Evolutionary conservation across 2,888 invertebrate genomes (phyloP).

Genomic region (Drosophila borborema): DNA sequence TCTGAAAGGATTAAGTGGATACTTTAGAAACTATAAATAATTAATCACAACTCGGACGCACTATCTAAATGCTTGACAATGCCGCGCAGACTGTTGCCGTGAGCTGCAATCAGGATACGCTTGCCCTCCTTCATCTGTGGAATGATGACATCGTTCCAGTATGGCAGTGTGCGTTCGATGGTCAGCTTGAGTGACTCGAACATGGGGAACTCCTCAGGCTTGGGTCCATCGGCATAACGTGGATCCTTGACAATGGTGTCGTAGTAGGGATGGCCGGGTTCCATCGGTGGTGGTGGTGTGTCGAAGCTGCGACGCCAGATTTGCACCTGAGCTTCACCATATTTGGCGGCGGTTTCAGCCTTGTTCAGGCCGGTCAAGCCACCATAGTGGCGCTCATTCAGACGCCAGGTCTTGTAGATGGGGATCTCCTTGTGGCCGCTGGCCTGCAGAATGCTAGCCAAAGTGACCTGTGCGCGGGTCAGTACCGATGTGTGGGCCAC

Average conservation of each 20-base stretch:
- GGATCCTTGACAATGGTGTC: slow-evolving; percentile 91
- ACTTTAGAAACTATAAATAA: not conserved
- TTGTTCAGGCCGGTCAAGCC: slow-evolving; percentile 95
- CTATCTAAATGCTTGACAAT: slow-evolving; percentile 95
- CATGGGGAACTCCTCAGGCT: slow-evolving; percentile 92
- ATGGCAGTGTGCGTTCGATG: slow-evolving; percentile 93
- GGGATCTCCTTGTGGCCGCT: slow-evolving; percentile 90
- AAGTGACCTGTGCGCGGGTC: slow-evolving; percentile 92
- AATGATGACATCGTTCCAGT: slow-evolving; percentile 93
- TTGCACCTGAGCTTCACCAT: slow-evolving; percentile 93
- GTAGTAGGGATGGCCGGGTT: slow-evolving; percentile 91
- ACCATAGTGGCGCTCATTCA: slow-evolving; percentile 95
- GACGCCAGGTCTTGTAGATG: slow-evolving; percentile 91
- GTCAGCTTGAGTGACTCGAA: slow-evolving; percentile 94
- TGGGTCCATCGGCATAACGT: slow-evolving; percentile 90
- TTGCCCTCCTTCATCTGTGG: slow-evolving; percentile 92
- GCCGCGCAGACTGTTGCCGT: slow-evolving; percentile 94
- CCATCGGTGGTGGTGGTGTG: slow-evolving; percentile 94
- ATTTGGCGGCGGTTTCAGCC: slow-evolving; percentile 94
- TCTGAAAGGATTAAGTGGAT: slow-evolving; percentile 84
- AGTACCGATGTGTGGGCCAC: slow-evolving; percentile 93
- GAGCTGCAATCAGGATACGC: slow-evolving; percentile 93
- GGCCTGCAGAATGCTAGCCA: slow-evolving; percentile 89
- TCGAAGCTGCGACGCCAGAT: slow-evolving; percentile 96
- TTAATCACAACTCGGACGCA: slow-evolving; percentile 84